phyloP scores from a whole-genome alignment of 2,888 invertebrate species.

The Xylophagus ater region DNA sequence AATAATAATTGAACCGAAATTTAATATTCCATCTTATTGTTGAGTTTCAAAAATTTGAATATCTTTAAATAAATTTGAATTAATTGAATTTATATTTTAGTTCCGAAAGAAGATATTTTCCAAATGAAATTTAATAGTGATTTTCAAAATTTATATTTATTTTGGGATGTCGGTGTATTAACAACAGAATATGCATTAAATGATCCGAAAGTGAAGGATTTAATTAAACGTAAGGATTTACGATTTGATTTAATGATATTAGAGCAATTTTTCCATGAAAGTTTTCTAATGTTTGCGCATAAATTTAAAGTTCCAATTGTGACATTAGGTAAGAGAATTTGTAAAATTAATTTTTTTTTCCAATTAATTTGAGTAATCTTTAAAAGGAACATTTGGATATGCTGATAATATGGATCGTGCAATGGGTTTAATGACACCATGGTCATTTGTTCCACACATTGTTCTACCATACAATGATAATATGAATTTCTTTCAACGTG shows the following conservation, averaged over 20 bases:
- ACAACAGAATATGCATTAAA: conserved; percentile 32
- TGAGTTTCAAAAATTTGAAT: no score
- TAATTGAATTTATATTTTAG: conserved; percentile 22
- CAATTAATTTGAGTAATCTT: neutral
- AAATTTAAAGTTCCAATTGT: conserved; percentile 39
- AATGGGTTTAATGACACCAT: conserved; percentile 36
- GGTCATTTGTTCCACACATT: conserved; percentile 34
- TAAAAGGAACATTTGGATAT: conserved; percentile 35
- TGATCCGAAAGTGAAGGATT: conserved; percentile 26
- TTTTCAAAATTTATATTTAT: conserved; percentile 31
- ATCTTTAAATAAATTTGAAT: no score
- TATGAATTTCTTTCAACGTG: conserved; percentile 36
- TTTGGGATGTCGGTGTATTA: conserved; percentile 30
- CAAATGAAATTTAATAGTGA: conserved; percentile 32
- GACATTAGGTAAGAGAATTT: conserved; percentile 23
- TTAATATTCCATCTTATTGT: conserved; percentile 34
- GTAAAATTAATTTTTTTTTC: neutral
- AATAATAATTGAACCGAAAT: conserved; percentile 33
- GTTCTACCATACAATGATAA: conserved; percentile 32
- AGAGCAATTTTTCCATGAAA: conserved; percentile 40
- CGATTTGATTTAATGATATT: conserved; percentile 38
- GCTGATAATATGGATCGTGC: conserved; percentile 37
- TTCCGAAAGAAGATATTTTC: conserved; percentile 32
- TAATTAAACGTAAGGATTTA: conserved; percentile 31
- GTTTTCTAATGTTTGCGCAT: conserved; percentile 38